phyloP scores from a whole-genome alignment of 2,888 invertebrate genomes.

The Apodemia zela region DNA sequence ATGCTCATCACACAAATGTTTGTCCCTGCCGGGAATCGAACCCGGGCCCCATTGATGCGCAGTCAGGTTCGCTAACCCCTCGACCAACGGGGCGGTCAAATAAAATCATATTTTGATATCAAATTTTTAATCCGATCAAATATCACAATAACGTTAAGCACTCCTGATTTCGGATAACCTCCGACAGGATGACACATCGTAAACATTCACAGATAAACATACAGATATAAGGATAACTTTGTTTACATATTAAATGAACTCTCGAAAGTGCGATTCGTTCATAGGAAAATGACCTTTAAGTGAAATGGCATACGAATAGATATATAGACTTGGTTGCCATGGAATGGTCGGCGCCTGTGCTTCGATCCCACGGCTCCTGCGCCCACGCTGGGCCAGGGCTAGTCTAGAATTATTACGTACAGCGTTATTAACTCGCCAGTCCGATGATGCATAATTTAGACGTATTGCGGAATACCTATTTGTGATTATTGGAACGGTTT shows the following conservation, averaged over 20 bases:
- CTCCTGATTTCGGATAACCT: slow-evolving; percentile 10
- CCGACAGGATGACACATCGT: slow-evolving; percentile 4
- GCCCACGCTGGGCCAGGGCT: slow-evolving; percentile 47
- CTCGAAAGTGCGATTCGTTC: background rate
- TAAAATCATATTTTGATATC: background rate
- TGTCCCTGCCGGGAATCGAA: too few species aligned
- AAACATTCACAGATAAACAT: slow-evolving; percentile 13
- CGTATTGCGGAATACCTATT: slow-evolving; percentile 29
- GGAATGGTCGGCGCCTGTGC: slow-evolving; percentile 32
- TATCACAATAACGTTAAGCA: background rate
- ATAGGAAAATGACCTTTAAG: slow-evolving; percentile 10
- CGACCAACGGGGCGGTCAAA: too few species aligned
- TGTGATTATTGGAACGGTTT: slow-evolving; percentile 11
- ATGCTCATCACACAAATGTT: too few species aligned
- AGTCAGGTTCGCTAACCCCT: too few species aligned
- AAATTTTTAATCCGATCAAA: background rate
- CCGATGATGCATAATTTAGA: slow-evolving; percentile 35
- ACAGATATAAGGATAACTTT: slow-evolving; percentile 12
- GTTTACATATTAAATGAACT: slow-evolving; percentile 1
- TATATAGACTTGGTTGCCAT: background rate
- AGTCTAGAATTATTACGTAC: slow-evolving; percentile 39
- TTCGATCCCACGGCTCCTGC: slow-evolving; percentile 52
- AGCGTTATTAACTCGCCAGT: slow-evolving; percentile 36
- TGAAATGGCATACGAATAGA: background rate
- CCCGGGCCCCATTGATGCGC: too few species aligned